Evolutionary conservation across 2,888 invertebrate genomes (phyloP), one percentile per base, ranked within the genome.

Genomic region (Temnothorax rugatulus): DNA sequence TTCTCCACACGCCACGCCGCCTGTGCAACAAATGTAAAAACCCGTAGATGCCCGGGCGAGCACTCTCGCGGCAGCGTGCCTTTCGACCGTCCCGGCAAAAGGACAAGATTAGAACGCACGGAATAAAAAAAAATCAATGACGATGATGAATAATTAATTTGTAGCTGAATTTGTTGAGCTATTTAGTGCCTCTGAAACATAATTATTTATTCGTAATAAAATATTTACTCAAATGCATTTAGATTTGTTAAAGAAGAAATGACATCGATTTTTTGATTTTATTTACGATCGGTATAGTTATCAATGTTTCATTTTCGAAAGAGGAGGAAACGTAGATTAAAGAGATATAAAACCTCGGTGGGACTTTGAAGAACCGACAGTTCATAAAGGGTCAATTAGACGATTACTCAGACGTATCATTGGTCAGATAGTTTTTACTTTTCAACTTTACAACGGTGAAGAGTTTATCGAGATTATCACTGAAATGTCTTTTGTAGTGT

Each of bases 11-110:
- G 81, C 74, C 29, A 3, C 29, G 34, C 34, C 54, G 54, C 57
- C 63, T 38, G 52, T 64, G 79, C 73, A 41, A 74, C 59, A 77
- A 69, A 69, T 77, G 76, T 85, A 86, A 85, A 83, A 83, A 86
- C 68, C 54, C 63, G 73, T 73, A 64, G 79, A 85, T 71, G 74
- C 61, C 71, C 64, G 81, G 76, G 15, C 44, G 34, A 52, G 63
- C 59, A 44, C 59, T 29, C 34, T 29, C 34, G 69, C 50, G 44
- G 18, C 66, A 73, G 82, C 50, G 50, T 75, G 76, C 29, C 73
- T 64, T 77, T 86, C 69, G 68, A 52, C n/a, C 50, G 15, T 21
- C 8, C n/a, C 13, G 52, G 18, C 50, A 13, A 4, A 29, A n/a
- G 38, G 13, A 64, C 15, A 21, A 41, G 73, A 54, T 38, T 25